Evolutionary conservation across 2,797 vertebrate genomes (phyloP).

Genomic region (Centroberyx gerrardi): DNA sequence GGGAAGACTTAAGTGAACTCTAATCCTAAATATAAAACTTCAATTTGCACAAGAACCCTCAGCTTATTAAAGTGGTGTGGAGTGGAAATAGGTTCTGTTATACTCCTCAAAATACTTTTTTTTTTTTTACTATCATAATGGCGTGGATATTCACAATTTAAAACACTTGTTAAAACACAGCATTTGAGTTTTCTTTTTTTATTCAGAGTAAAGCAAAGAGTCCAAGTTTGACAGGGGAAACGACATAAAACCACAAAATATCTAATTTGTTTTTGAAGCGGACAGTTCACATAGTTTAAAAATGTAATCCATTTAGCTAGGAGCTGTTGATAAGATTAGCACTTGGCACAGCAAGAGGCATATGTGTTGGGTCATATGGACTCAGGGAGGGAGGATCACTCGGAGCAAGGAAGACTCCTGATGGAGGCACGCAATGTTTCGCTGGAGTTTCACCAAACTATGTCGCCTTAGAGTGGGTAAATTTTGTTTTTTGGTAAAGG

Average conservation of each 20-base stretch:
- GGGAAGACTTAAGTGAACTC: background rate
- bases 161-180: background rate
- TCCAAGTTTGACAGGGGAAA: background rate
- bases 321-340: conserved; percentile 70
- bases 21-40: background rate
- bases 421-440: conserved; percentile 71
- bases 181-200: background rate
- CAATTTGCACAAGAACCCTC: background rate
- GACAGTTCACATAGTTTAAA: conserved; percentile 64
- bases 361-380: conserved; percentile 64
- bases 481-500: background rate
- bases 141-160: background rate
- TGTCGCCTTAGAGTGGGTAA: conserved; percentile 71
- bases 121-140: background rate
- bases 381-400: conserved; percentile 59
- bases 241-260: background rate
- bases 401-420: conserved; percentile 22
- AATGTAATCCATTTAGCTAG: conserved; percentile 78
- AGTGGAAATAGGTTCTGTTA: background rate
- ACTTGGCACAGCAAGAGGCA: conserved; percentile 65
- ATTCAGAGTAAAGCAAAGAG: conserved; percentile 4
- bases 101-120: background rate
- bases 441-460: conserved; percentile 71
- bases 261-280: conserved; percentile 5
- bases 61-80: background rate